Evolutionary conservation across 2,113 vertebrate species (phyloP).

Genomic region (Apteryx owenii): DNA sequence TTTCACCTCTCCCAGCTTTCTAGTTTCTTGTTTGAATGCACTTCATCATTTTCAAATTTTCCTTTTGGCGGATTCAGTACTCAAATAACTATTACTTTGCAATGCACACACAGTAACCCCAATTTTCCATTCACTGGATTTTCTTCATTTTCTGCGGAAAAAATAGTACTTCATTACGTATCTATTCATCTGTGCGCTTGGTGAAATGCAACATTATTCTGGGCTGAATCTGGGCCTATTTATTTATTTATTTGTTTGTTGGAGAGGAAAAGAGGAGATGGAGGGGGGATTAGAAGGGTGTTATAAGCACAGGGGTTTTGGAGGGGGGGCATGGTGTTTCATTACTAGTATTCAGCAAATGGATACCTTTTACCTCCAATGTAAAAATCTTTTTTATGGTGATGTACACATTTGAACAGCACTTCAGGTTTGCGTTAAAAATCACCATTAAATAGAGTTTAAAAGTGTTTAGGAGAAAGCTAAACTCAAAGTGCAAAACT

Average conservation of each 20-base stretch:
- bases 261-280: not conserved
- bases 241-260: not conserved
- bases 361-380: not conserved
- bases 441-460: not conserved
- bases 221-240: not conserved
- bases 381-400: not conserved
- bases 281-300: not conserved
- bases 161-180: slow-evolving; percentile 72
- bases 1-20: slow-evolving; percentile 64
- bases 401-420: not conserved
- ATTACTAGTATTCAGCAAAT: not conserved
- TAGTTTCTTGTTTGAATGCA: slow-evolving; percentile 66
- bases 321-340: not conserved
- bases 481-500: not conserved
- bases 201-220: slow-evolving; percentile 33
- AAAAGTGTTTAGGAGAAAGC: not conserved
- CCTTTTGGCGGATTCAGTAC: slow-evolving; percentile 53
- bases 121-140: slow-evolving; percentile 68
- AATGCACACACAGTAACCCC: slow-evolving; percentile 54
- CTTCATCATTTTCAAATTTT: slow-evolving; percentile 75
- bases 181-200: slow-evolving; percentile 61
- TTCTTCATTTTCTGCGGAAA: slow-evolving; percentile 64
- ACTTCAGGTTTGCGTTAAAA: not conserved
- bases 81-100: slow-evolving; percentile 64
- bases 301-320: not conserved